Conservation (phyloP, 35 echinoderm and acorn worm species). For the Strongylocentrotus purpuratus region DNA sequence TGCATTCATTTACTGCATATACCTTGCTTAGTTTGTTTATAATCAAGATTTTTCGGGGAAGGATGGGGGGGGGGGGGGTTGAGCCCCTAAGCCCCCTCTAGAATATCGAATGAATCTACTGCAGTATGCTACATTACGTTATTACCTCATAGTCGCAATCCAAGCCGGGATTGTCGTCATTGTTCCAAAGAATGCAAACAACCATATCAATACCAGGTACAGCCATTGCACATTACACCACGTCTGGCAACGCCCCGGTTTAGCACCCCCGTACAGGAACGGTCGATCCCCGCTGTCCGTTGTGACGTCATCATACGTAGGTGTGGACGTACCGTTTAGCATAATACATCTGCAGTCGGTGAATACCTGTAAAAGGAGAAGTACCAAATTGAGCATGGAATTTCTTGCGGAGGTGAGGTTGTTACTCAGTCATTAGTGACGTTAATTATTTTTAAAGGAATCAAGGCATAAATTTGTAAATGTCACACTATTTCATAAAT, state of each 20-base stretch:
- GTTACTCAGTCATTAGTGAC: not conserved
- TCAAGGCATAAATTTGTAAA: no score
- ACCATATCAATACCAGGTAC: not conserved
- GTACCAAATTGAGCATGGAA: no score
- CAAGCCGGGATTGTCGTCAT: not conserved
- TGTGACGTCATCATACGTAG: not conserved
- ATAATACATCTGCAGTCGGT: not conserved
- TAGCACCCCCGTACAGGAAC: not conserved
- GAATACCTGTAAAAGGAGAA: not conserved
- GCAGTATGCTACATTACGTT: no score
- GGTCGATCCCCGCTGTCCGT: not conserved
- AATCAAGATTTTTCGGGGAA: no score
- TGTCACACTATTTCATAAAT: no score
- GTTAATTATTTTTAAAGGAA: no score
- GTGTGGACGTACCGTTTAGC: not conserved
- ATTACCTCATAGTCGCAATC: conserved; percentile 20
- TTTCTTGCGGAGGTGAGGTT: not conserved
- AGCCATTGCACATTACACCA: not conserved
- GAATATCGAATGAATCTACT: no score
- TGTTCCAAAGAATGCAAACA: not conserved
- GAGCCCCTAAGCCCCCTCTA: no score
- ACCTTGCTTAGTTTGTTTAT: no score
- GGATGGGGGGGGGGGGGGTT: no score
- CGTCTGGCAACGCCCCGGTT: not conserved
- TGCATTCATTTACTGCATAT: no score